Percentiles rank a stretch among this genome's conserved stretches.
These are phyloP conservation scores for Cyanoliseus patagonus DNA, from an alignment of 2,113 vertebrate species.

Conservation along the genomic window DNA sequence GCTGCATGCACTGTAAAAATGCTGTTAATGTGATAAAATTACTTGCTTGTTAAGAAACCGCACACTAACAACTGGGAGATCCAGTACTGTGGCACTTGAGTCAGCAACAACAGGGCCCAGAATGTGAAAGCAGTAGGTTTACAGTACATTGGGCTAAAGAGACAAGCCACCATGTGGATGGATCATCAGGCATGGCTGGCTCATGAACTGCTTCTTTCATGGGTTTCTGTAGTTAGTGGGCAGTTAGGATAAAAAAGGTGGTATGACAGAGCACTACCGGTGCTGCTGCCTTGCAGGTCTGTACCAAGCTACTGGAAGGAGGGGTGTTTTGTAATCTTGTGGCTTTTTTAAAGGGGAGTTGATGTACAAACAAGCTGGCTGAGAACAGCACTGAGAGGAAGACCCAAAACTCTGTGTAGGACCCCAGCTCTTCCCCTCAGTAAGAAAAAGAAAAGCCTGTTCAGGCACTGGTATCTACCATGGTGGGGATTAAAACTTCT, in stretches of 20 bases:
- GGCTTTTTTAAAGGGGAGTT: neutral
- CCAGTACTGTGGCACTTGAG: neutral
- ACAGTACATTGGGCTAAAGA: neutral
- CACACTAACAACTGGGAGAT: neutral
- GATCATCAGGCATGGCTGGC: neutral
- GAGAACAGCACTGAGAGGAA: neutral
- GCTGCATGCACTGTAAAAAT: neutral
- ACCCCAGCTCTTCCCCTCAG: neutral
- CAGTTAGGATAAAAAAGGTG: neutral
- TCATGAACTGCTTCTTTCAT: neutral
- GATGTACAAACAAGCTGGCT: neutral
- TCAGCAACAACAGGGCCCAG: neutral
- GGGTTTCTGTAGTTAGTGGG: neutral
- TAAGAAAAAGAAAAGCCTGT: neutral
- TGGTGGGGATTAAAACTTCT: neutral
- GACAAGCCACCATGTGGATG: neutral
- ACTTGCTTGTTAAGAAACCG: neutral
- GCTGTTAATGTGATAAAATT: conserved; percentile 37
- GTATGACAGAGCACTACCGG: neutral
- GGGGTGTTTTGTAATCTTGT: neutral
- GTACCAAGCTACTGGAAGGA: neutral
- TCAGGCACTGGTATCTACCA: neutral
- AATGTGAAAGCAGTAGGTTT: neutral
- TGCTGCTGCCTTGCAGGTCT: neutral
- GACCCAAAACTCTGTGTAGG: neutral